Evolutionary conservation across 2,113 vertebrate genomes (phyloP).

Genomic region (Oenanthe oenanthe): DNA sequence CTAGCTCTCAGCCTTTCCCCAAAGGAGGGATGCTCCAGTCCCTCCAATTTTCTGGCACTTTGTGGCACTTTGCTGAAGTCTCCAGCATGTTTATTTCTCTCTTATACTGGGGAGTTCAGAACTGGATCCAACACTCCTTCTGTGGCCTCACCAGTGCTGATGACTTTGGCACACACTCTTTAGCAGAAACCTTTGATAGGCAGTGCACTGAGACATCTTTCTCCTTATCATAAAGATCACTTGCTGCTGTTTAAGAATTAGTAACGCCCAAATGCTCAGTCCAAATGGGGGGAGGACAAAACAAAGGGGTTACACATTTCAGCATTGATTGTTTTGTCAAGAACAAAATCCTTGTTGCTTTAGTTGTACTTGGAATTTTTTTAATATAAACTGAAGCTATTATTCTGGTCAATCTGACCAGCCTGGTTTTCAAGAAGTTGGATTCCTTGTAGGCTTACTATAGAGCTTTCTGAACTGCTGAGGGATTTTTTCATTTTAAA

Average conservation of each 20-base stretch:
- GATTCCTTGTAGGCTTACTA: neutral
- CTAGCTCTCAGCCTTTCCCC: neutral
- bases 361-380: neutral
- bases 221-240: neutral
- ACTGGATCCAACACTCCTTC: neutral
- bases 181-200: neutral
- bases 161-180: neutral
- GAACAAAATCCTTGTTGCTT: neutral
- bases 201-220: neutral
- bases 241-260: neutral
- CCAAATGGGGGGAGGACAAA: neutral
- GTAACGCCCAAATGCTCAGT: neutral
- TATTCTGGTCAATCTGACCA: neutral
- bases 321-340: neutral
- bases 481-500: neutral
- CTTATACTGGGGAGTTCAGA: neutral
- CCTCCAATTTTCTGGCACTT: neutral
- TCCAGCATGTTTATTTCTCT: neutral
- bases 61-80: neutral
- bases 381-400: neutral
- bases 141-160: neutral
- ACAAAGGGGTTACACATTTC: neutral
- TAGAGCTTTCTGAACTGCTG: neutral
- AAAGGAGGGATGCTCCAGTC: neutral
- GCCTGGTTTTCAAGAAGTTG: neutral